A percentile compares a stretch with the other conserved stretches of the same genome.
Conservation (phyloP, 2,113 vertebrate species). For the Myrmecobius fasciatus region DNA sequence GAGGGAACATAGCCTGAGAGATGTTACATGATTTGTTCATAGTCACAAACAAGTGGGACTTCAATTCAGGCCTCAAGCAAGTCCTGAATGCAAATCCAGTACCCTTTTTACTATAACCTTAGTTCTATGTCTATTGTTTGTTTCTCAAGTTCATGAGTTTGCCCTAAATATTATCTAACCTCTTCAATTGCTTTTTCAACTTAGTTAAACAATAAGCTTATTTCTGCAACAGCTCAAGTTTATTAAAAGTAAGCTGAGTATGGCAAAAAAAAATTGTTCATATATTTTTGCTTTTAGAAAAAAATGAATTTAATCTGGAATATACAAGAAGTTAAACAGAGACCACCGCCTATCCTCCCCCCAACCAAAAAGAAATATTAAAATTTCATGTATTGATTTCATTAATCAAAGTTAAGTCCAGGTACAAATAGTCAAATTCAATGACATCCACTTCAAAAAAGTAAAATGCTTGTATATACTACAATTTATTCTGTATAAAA, state of each 20-base stretch:
- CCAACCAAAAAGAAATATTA: background rate
- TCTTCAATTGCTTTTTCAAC: background rate
- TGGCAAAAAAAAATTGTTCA: background rate
- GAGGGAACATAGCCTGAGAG: background rate
- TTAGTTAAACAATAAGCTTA: background rate
- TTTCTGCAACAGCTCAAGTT: background rate
- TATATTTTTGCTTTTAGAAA: background rate
- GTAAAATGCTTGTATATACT: background rate
- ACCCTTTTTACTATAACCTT: background rate
- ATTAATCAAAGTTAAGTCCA: background rate
- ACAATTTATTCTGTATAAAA: background rate
- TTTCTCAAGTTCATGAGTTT: background rate
- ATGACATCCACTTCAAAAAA: background rate
- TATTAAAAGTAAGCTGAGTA: background rate
- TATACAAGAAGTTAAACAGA: background rate
- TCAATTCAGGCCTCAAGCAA: background rate
- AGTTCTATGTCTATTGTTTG: background rate
- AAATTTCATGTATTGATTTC: background rate
- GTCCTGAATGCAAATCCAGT: background rate
- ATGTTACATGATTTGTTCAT: background rate
- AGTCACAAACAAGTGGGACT: background rate
- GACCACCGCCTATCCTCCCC: rapidly evolving
- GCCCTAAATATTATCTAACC: background rate
- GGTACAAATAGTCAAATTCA: background rate
- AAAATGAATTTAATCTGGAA: background rate